These are phyloP conservation scores for Alfaro cultratus DNA, from an alignment of 2,797 vertebrate species.

Conservation along the genomic window DNA sequence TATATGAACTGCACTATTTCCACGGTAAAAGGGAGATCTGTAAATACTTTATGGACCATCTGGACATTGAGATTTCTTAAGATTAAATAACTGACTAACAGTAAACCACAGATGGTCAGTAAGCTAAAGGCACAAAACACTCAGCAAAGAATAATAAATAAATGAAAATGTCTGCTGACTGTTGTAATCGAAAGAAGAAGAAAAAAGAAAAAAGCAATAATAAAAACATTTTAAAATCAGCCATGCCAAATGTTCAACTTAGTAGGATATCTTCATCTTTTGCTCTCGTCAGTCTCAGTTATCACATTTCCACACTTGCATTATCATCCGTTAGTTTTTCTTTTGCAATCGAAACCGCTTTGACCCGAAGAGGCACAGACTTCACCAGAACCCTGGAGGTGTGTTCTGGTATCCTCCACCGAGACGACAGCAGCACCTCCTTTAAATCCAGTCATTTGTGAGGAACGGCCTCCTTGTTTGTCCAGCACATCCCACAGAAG, in stretches of 20 bases:
- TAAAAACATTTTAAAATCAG: neutral
- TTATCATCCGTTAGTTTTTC: neutral
- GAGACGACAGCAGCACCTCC: neutral
- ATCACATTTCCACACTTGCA: neutral
- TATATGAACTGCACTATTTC: constrained; percentile 12
- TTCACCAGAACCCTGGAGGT: neutral
- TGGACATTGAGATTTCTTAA: constrained; percentile 4
- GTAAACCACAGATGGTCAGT: constrained; percentile 4
- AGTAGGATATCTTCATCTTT: neutral
- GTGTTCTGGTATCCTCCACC: neutral
- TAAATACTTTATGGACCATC: neutral
- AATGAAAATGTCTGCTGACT: neutral
- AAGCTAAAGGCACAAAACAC: neutral
- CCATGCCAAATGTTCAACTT: neutral
- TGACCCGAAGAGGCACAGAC: neutral
- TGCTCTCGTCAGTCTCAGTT: neutral
- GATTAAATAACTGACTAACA: constrained; percentile 4
- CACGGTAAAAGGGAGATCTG: constrained; percentile 16
- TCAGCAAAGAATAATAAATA: neutral
- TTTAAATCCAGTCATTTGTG: neutral
- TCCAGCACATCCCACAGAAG: neutral
- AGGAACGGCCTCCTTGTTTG: neutral
- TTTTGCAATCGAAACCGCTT: neutral
- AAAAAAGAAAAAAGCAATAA: neutral
- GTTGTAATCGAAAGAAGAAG: neutral